phyloP scores from a whole-genome alignment of 2,888 invertebrate species.

The Drosophila subquinaria region DNA sequence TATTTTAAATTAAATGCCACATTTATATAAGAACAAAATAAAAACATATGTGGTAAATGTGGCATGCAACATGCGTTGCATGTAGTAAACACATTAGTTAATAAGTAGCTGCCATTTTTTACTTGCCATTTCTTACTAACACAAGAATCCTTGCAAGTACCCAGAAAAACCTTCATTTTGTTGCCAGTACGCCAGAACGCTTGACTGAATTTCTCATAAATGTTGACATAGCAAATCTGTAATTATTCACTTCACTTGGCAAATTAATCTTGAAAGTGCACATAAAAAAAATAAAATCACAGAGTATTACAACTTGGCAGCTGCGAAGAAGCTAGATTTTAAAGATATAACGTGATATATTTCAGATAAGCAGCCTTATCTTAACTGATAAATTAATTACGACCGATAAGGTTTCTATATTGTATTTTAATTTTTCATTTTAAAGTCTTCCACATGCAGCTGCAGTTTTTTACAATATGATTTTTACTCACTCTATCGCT shows the following conservation, averaged over 20 bases:
- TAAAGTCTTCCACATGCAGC: neutral
- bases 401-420: neutral
- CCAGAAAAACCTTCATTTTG: slow-evolving; percentile 1
- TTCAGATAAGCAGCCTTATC: neutral
- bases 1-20: slow-evolving; percentile 52
- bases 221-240: slow-evolving; percentile 3
- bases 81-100: slow-evolving; percentile 23
- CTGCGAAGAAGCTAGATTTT: too few species aligned
- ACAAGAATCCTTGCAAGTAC: slow-evolving; percentile 1
- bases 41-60: slow-evolving; percentile 22
- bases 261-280: neutral
- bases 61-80: slow-evolving; percentile 3
- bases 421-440: neutral
- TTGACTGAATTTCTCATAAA: neutral
- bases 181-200: neutral
- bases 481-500: neutral
- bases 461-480: neutral
- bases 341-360: neutral
- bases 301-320: neutral
- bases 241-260: slow-evolving; percentile 3
- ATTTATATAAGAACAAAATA: slow-evolving; percentile 16
- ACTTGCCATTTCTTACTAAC: neutral
- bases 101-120: slow-evolving; percentile 9
- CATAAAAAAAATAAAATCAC: neutral
- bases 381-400: neutral